These are phyloP conservation scores for Melieria crassipennis DNA, from an alignment of 2,888 invertebrate species.

Conservation along the genomic window DNA sequence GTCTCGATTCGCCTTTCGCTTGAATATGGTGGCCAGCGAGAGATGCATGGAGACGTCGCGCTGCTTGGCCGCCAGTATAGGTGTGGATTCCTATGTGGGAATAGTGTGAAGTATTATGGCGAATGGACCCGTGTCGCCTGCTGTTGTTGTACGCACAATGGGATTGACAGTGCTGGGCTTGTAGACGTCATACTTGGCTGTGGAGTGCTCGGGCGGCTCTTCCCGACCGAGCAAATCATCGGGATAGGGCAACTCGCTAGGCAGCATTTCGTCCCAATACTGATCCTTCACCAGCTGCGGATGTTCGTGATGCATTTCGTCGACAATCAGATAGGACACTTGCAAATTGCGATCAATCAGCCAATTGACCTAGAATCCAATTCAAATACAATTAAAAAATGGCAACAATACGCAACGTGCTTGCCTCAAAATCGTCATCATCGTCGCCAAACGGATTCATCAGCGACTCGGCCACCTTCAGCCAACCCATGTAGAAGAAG, in stretches of 20 bases:
- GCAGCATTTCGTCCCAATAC: conserved; percentile 91
- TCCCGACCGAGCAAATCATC: conserved; percentile 77
- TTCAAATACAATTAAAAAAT: not conserved
- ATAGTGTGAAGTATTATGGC: not conserved
- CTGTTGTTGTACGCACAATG: not conserved
- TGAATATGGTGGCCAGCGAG: too few species aligned
- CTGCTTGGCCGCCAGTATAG: too few species aligned
- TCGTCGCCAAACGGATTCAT: conserved; percentile 93
- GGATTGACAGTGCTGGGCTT: not conserved
- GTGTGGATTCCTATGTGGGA: too few species aligned
- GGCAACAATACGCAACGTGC: not conserved
- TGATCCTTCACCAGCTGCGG: conserved; percentile 87
- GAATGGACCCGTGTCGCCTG: not conserved
- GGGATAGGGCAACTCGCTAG: conserved; percentile 80
- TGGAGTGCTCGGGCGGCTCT: conserved; percentile 85
- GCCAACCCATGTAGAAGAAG: conserved; percentile 88
- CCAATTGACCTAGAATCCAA: conserved; percentile 76
- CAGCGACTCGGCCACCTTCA: conserved; percentile 88
- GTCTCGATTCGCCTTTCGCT: too few species aligned
- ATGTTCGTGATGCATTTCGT: conserved; percentile 93
- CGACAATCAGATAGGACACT: conserved; percentile 91
- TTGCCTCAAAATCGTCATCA: conserved; percentile 86
- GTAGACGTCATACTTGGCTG: conserved; percentile 74
- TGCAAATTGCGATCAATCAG: conserved; percentile 82
- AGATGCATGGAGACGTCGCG: too few species aligned